A percentile compares a stretch with the other conserved stretches of the same genome.
phyloP scores from a whole-genome alignment of 2,797 vertebrate genomes.

The Cryptoblepharus egeriae region DNA sequence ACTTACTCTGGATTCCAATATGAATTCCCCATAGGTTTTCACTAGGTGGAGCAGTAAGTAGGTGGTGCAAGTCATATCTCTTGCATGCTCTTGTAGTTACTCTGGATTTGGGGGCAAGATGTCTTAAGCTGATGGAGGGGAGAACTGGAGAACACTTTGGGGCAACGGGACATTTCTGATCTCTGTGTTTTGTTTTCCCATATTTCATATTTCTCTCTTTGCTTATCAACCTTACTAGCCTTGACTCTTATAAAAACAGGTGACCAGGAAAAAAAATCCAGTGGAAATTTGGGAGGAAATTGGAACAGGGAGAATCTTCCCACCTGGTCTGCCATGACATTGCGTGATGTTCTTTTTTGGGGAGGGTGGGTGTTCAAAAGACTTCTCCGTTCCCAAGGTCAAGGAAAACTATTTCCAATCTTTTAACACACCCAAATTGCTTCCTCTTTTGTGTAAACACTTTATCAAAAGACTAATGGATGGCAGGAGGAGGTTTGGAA shows the following conservation, averaged over 20 bases:
- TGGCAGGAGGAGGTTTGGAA: not conserved
- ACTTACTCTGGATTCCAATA: too few species aligned
- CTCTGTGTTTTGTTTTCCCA: not conserved
- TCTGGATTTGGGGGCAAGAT: too few species aligned
- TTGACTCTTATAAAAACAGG: too few species aligned
- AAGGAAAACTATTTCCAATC: not conserved
- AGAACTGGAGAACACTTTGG: too few species aligned
- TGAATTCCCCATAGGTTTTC: too few species aligned
- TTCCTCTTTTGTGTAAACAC: not conserved
- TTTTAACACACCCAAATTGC: not conserved
- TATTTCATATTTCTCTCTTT: not conserved
- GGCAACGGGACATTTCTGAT: not conserved
- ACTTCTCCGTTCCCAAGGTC: not conserved
- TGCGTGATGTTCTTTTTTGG: not conserved
- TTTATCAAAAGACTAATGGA: not conserved
- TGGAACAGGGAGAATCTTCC: not conserved
- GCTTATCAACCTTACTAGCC: not conserved
- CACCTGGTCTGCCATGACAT: not conserved
- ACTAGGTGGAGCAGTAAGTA: too few species aligned
- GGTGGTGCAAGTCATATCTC: too few species aligned
- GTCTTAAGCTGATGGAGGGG: not conserved
- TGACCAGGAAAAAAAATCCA: not conserved
- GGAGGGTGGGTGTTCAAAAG: not conserved
- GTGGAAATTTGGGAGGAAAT: not conserved
- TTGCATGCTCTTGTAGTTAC: too few species aligned